A percentile compares a stretch with the other conserved stretches of the same genome.
Conservation (phyloP, 2,797 vertebrate genomes). For the Erpetoichthys calabaricus region DNA sequence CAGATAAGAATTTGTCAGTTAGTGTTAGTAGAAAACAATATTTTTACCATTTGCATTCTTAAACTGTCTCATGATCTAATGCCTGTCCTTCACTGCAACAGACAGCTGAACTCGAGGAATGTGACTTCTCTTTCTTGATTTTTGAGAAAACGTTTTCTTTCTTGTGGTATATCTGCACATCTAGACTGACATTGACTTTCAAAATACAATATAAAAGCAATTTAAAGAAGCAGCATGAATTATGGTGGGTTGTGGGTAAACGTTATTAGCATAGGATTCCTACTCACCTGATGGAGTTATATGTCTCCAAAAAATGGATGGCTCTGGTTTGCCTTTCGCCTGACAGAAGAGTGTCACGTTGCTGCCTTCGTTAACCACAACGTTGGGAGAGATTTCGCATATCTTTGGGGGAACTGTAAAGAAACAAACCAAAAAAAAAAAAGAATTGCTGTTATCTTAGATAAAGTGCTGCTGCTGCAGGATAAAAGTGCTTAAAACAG, state of each 20-base stretch:
- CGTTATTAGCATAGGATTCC: slow-evolving; percentile 10
- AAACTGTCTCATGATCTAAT: too few relatives aligned
- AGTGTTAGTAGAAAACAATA: too few relatives aligned
- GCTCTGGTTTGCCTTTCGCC: slow-evolving; percentile 90
- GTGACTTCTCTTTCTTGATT: not conserved
- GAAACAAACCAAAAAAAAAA: slow-evolving; percentile 14
- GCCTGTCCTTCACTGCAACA: slow-evolving; percentile 15
- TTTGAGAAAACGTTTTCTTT: not conserved
- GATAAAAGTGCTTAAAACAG: too few relatives aligned
- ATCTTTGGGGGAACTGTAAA: slow-evolving; percentile 89
- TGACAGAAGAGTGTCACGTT: slow-evolving; percentile 85
- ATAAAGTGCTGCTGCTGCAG: too few relatives aligned
- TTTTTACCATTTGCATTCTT: too few relatives aligned
- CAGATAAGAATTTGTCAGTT: too few relatives aligned
- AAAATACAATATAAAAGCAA: too few relatives aligned
- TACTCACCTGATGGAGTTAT: slow-evolving; percentile 87
- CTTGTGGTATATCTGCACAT: not conserved
- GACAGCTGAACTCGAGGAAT: slow-evolving; percentile 33
- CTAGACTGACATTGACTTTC: not conserved
- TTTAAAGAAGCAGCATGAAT: too few relatives aligned
- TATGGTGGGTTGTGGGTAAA: too few relatives aligned
- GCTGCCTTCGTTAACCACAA: slow-evolving; percentile 86
- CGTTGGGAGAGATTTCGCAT: slow-evolving; percentile 78
- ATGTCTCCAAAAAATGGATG: slow-evolving; percentile 90
- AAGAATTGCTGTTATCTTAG: not conserved